Evolutionary conservation across 1,140 invertebrate species (phyloP).

Genomic region (Caerostris extrusa): DNA sequence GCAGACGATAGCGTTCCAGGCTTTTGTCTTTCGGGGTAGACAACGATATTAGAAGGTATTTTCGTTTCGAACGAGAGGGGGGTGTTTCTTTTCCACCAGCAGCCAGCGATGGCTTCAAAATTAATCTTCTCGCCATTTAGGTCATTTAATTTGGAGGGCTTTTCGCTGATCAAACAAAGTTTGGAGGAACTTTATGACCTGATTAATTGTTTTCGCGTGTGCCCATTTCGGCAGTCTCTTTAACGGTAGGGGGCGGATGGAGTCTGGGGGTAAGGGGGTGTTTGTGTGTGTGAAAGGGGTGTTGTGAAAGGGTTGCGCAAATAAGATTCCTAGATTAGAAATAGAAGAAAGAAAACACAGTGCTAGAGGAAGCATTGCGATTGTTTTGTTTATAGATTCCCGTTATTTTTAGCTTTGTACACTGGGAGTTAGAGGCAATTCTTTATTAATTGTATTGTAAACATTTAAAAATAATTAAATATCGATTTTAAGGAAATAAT

Average conservation of each 20-base stretch:
- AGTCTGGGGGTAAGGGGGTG: neutral
- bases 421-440: too few species aligned
- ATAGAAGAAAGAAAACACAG: neutral
- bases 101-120: neutral
- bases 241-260: neutral
- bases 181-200: neutral
- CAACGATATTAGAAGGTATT: slow-evolving; percentile 12
- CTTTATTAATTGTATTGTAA: too few species aligned
- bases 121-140: slow-evolving; percentile 23
- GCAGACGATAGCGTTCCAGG: neutral
- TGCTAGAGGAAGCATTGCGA: too few species aligned
- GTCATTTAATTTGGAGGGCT: slow-evolving; percentile 28
- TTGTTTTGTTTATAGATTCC: too few species aligned
- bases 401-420: too few species aligned
- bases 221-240: neutral
- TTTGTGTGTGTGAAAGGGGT: neutral
- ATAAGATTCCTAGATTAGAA: neutral
- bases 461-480: too few species aligned
- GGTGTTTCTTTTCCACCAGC: neutral
- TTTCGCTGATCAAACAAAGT: slow-evolving; percentile 31
- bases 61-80: neutral
- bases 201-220: slow-evolving; percentile 16
- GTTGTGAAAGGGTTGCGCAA: neutral
- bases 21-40: neutral
- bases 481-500: too few species aligned